phyloP scores from a whole-genome alignment of 2,797 vertebrate genomes.

The Hypotaenidia philippensis region DNA sequence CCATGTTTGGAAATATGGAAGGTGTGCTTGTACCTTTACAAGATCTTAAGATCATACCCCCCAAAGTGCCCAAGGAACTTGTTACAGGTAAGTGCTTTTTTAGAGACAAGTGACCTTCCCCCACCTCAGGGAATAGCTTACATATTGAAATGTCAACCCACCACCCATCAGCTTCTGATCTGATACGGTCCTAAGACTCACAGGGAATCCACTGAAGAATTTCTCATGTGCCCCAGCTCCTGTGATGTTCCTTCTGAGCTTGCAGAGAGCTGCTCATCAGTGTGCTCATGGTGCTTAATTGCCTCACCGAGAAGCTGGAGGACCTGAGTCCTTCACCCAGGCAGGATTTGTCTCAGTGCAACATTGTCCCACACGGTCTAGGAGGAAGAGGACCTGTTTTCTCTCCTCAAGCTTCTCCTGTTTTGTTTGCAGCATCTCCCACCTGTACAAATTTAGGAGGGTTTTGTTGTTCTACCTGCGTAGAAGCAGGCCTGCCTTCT shows the following conservation, averaged over 20 bases:
- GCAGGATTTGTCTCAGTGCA: not conserved
- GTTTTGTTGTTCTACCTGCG: not conserved
- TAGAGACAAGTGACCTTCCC: too few relatives aligned
- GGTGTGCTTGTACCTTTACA: slow-evolving; percentile 89
- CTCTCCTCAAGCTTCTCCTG: not conserved
- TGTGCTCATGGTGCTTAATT: not conserved
- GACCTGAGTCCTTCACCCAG: not conserved
- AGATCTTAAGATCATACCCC: slow-evolving; percentile 85
- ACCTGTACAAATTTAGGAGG: not conserved
- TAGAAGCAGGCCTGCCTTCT: not conserved
- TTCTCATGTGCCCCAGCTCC: not conserved
- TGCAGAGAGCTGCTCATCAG: not conserved
- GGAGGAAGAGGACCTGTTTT: not conserved
- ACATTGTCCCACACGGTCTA: rapidly evolving
- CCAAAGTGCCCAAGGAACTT: slow-evolving; percentile 88
- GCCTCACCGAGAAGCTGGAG: not conserved
- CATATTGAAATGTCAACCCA: not conserved
- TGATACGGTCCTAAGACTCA: not conserved
- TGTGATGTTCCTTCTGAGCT: not conserved
- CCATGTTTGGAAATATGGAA: slow-evolving; percentile 94
- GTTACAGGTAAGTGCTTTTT: slow-evolving; percentile 80
- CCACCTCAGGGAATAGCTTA: not conserved
- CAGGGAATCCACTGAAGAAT: not conserved
- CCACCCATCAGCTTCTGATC: not conserved
- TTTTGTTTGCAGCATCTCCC: not conserved